These are phyloP conservation scores for Sinotaia quadrata DNA, from an alignment of 2,888 invertebrate genomes.

Conservation along the genomic window DNA sequence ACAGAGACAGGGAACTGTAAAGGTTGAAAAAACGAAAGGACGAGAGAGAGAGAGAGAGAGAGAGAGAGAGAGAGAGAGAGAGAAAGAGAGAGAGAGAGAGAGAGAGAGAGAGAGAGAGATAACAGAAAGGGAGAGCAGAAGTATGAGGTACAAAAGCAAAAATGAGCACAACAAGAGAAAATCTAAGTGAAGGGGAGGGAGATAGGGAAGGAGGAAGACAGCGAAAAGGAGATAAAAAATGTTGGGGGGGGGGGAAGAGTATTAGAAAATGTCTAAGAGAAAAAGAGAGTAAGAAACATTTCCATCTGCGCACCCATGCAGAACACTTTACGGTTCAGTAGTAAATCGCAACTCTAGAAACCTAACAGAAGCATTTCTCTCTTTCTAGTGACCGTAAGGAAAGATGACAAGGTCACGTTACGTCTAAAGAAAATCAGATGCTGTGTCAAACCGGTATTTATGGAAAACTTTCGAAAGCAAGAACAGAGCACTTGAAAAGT, in stretches of 20 bases:
- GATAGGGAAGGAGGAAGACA: background rate
- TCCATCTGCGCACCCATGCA: background rate
- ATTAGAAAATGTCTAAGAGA: background rate
- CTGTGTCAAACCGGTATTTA: too few relatives aligned
- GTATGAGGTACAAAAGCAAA: background rate
- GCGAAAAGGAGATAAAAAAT: background rate
- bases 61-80: slow-evolving; percentile 1
- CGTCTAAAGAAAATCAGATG: too few relatives aligned
- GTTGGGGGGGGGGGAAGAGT: background rate
- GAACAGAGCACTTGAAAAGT: too few relatives aligned
- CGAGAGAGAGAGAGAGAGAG: background rate
- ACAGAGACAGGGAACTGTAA: slow-evolving; percentile 8
- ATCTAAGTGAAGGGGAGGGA: background rate
- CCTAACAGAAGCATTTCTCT: too few relatives aligned
- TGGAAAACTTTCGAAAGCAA: too few relatives aligned
- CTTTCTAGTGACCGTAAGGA: too few relatives aligned
- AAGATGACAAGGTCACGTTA: too few relatives aligned
- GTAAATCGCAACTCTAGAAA: too few relatives aligned
- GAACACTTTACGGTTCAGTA: too few relatives aligned
- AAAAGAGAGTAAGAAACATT: background rate
- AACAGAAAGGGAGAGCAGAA: background rate
- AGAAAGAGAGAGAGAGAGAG: slow-evolving; percentile 4
- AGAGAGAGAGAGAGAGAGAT: background rate
- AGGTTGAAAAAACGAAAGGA: background rate
- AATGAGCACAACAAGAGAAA: too few relatives aligned